These are phyloP conservation scores for Lepidurus packardi DNA, from an alignment of 1,140 invertebrate species.

Conservation along the genomic window DNA sequence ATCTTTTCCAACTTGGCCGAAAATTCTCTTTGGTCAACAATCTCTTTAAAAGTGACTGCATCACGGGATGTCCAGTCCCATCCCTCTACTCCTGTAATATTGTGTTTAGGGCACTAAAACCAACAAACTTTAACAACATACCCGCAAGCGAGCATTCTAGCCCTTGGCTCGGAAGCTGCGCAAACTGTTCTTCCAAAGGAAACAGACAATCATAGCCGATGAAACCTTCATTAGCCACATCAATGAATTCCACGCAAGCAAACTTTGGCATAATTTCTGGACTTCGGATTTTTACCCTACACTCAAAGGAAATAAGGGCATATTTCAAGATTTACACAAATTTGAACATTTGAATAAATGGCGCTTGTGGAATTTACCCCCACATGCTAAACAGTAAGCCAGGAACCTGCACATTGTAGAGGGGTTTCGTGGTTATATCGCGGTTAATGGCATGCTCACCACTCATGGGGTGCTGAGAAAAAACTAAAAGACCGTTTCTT, in stretches of 20 bases:
- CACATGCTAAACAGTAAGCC: no score
- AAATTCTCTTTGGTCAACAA: background rate
- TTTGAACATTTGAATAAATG: no score
- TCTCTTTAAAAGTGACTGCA: background rate
- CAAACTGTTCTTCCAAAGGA: conserved; percentile 9
- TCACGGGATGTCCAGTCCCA: background rate
- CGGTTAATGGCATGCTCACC: no score
- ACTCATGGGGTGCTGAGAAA: no score
- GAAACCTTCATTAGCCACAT: background rate
- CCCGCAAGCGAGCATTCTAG: background rate
- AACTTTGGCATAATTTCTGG: background rate
- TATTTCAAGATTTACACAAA: background rate
- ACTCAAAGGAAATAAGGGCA: background rate
- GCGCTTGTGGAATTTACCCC: no score
- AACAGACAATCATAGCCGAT: background rate
- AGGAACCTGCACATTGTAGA: no score
- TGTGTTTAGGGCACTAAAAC: no score
- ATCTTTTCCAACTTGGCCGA: background rate
- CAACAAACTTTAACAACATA: background rate
- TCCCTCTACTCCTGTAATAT: background rate
- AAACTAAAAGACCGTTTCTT: no score
- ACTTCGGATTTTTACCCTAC: background rate
- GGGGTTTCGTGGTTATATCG: no score
- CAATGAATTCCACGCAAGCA: background rate
- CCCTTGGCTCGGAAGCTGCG: background rate